A percentile compares a stretch with the other conserved stretches of the same genome.
Evolutionary conservation across 2,113 vertebrate species (phyloP).

Genomic region (Odocoileus virginianus): DNA sequence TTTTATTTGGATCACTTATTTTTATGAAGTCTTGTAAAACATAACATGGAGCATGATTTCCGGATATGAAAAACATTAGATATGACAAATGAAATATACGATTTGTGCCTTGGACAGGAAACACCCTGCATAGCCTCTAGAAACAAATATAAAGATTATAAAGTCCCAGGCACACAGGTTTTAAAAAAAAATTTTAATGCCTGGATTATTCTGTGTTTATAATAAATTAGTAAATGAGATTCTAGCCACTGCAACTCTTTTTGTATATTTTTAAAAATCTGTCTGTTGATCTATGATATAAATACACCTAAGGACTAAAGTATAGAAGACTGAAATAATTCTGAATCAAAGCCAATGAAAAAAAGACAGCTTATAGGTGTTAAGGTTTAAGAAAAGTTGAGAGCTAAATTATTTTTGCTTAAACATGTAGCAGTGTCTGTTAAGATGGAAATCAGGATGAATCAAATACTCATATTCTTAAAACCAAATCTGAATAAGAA

Average conservation of each 20-base stretch:
- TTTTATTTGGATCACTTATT: constrained; percentile 66
- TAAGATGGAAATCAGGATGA: constrained; percentile 46
- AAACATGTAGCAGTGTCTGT: neutral
- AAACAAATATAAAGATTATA: constrained; percentile 41
- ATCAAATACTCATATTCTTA: constrained; percentile 19
- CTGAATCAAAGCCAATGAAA: constrained; percentile 10
- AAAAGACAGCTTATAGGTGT: neutral
- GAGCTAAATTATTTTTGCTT: constrained; percentile 30
- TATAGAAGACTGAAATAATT: constrained; percentile 27
- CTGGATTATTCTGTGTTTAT: constrained; percentile 10
- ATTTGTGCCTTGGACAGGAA: constrained; percentile 42
- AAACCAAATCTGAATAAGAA: constrained; percentile 20
- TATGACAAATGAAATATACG: constrained; percentile 60
- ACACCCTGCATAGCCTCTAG: constrained; percentile 18
- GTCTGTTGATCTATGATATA: constrained; percentile 11
- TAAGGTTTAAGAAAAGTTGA: constrained; percentile 24
- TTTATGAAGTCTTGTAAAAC: constrained; percentile 68
- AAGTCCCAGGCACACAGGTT: neutral
- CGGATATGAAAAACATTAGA: constrained; percentile 57
- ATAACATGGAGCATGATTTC: constrained; percentile 62
- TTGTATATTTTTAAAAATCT: constrained; percentile 6
- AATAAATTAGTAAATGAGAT: constrained; percentile 53
- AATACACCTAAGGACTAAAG: neutral
- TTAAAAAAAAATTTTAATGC: neutral
- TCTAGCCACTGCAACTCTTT: constrained; percentile 1